A percentile compares a stretch with the other conserved stretches of the same genome.
Conservation (phyloP, 2,888 invertebrate species). For the Falcaria lacertinaria region DNA sequence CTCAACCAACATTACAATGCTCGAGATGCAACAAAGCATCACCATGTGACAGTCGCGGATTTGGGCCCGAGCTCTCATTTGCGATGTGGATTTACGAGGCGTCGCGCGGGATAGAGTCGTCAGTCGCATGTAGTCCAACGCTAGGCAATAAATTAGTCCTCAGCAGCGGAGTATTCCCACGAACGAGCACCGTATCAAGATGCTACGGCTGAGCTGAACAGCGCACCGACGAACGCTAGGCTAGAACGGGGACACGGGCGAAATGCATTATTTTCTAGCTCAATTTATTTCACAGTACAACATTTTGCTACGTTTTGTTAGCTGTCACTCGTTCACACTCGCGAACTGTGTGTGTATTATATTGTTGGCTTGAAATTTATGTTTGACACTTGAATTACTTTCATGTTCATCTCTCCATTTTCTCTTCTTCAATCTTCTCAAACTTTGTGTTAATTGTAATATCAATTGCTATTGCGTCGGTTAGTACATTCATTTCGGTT, state of each 20-base stretch:
- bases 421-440: no score
- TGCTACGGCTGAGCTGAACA: conserved; percentile 47
- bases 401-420: no score
- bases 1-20: neutral
- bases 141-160: conserved; percentile 71
- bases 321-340: conserved; percentile 60
- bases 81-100: conserved; percentile 50
- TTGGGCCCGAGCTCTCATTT: conserved; percentile 40
- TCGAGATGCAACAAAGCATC: conserved; percentile 5
- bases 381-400: neutral
- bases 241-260: conserved; percentile 54
- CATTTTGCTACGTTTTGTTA: conserved; percentile 70
- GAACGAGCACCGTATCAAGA: conserved; percentile 71
- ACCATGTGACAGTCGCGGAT: conserved; percentile 24
- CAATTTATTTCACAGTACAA: conserved; percentile 63
- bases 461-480: no score
- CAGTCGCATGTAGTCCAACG: conserved; percentile 67
- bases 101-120: conserved; percentile 68
- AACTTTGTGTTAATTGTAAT: no score
- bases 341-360: conserved; percentile 23
- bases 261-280: conserved; percentile 69
- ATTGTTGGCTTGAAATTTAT: conserved; percentile 27
- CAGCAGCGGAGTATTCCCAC: conserved; percentile 66
- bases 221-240: conserved; percentile 36
- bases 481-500: no score